These are phyloP conservation scores for human (Homo sapiens) DNA, from an alignment of 2,113 vertebrate species.

Conservation along the genomic window GRCh38 chr5:72247001-72247500, in stretches of 20 bases:
- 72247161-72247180: not conserved
- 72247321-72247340: not conserved
- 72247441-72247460: not conserved
- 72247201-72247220: not conserved
- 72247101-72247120: not conserved
- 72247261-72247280: not conserved
- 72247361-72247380: not conserved
- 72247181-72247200: not conserved
- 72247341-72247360: slow-evolving; percentile 51
- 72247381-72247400: slow-evolving; percentile 25
- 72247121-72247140: not conserved
- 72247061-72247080: not conserved
- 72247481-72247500: not conserved
- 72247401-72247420: slow-evolving; percentile 11
- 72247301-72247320: not conserved
- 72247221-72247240: slow-evolving; percentile 1
- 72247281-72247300: not conserved
- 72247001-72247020: not conserved
- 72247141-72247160: not conserved
- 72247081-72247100: not conserved
- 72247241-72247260: not conserved
- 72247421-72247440: not conserved
- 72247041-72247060: not conserved
- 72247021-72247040: not conserved
- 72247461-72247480: not conserved